Base-by-base conservation (phyloP, 2,888 invertebrate species). In the Drosophila paramelanica region DNA sequence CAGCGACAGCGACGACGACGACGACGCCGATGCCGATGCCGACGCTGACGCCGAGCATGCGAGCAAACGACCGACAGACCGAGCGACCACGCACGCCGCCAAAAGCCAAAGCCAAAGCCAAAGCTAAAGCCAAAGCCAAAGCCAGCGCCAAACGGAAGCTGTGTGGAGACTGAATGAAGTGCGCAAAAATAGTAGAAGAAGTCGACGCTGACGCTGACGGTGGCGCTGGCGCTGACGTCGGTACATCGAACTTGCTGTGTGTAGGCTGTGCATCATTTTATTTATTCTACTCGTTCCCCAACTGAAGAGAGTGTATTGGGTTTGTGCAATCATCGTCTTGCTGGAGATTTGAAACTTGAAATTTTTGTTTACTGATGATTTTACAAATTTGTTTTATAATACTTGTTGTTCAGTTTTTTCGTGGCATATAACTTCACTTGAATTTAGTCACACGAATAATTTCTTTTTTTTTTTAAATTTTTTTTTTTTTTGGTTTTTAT, bases 61-160 rank as follows among this genome's bases (percentile, higher is more conserved):
- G 53, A 61, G 27, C 42, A 46, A 42, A 23, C 45, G 41, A 59
- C 27, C 56, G 46, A 64, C 57, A 50, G 65, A 53, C 59, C 50
- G 49, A 53, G 43, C 67, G 66, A 57, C 66, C 70, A 78, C 73
- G 69, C 77, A 77, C 77, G 50, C 78, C 68, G 73, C 64, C 67
- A 67, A 59, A 67, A 59, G 46, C 68, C 43, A 64, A 36, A 43
- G 38, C 31, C 33, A 69, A 11, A 33, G 33, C 33, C 68, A 17
- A 17, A 17, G 73, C 67, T 59, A 55, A 67, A 59, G 46, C 68
- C 46, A 64, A 25, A 39, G 36, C 23, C 39, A 8, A 42, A 61
- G 60, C 73, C 45, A 65, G 58, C 38, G 76, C 75, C 62, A 79
- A 79, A 74, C 83, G 83, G 81, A 82, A 83, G 81, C 81, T 82